These are phyloP conservation scores for Harlomillsia oculata DNA, from an alignment of 1,140 invertebrate species.

Conservation along the genomic window DNA sequence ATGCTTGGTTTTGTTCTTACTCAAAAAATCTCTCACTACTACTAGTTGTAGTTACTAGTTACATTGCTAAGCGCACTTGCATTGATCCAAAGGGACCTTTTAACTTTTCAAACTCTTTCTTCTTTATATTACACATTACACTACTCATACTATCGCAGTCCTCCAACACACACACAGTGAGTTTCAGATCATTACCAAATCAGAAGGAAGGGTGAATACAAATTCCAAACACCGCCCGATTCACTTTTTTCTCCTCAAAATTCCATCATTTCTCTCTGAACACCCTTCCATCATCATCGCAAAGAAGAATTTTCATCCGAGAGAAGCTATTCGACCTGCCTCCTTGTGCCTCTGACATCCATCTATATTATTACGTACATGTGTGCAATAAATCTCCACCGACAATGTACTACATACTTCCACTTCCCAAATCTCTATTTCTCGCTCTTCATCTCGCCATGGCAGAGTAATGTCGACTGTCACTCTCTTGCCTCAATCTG, in stretches of 20 bases:
- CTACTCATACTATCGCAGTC: no score
- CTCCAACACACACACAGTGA: neutral
- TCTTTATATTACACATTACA: no score
- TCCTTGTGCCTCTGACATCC: neutral
- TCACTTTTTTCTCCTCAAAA: conserved; percentile 18
- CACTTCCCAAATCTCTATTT: neutral
- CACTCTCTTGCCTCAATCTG: no score
- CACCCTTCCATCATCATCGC: conserved; percentile 20
- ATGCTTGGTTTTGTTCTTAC: no score
- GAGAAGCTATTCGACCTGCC: neutral
- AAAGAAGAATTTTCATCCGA: neutral
- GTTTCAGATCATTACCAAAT: conserved; percentile 11
- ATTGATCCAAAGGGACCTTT: no score
- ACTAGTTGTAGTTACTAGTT: no score
- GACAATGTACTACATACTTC: neutral
- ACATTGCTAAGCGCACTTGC: no score
- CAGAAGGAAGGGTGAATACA: conserved; percentile 11
- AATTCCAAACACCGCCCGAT: conserved; percentile 23
- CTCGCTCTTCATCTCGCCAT: neutral
- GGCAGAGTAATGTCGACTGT: no score
- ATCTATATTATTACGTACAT: no score
- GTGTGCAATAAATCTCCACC: conserved; percentile 7
- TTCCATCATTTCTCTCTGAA: conserved; percentile 23
- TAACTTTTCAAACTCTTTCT: no score
- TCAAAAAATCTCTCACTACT: no score